Evolutionary conservation across 1,140 invertebrate species (phyloP), one percentile per base, ranked within the genome.

Genomic region (Conus betulinus): DNA sequence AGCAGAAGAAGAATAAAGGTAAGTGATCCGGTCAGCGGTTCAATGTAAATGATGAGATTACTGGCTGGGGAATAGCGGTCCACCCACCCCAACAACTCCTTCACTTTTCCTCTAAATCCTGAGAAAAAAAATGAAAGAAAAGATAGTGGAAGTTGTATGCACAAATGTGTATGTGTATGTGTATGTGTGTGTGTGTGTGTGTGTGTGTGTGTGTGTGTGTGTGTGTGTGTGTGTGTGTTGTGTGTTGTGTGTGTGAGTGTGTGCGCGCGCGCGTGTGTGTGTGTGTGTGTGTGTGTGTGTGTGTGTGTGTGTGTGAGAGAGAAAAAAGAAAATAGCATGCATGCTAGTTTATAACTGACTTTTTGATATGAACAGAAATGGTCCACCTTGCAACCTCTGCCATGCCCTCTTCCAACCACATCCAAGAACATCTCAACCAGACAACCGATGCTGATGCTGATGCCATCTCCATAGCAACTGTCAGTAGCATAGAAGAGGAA

Each of bases 401-500:
- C 67, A 71, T 1, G 8, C 17, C 11, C 60, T 63, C 39, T 39
- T 39, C 39, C 39, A 39, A 39, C 39, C 39, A 39, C 39, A 0
- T 63, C 60, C 60, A 63, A 63, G 60, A 63, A 63, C 10, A 67
- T 5, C 85, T 86, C 20, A 76, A 86, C 52, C 51, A 86, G 20
- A n/a, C 52, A 39, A 55, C 53, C 5, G 84, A 87, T 17, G 17
- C 67, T n/a, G 87, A 90, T 15, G 39, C 87, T 17, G 88, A 90
- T n/a, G 82, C 71, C 39, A 78, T 88, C 7, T 88, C 86, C 53
- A 83, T 89, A 76, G 27, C 55, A 52, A 87, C 87, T 3, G 87
- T 90, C 55, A 87, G 85, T 84, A 90, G 89, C 81, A 84, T 88
- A 67, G 89, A 90, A 78, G 89, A 90, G 17, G 85, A 87, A 6